Evolutionary conservation across 2,888 invertebrate genomes (phyloP).

Genomic region (Gymnoscelis rufifasciata): DNA sequence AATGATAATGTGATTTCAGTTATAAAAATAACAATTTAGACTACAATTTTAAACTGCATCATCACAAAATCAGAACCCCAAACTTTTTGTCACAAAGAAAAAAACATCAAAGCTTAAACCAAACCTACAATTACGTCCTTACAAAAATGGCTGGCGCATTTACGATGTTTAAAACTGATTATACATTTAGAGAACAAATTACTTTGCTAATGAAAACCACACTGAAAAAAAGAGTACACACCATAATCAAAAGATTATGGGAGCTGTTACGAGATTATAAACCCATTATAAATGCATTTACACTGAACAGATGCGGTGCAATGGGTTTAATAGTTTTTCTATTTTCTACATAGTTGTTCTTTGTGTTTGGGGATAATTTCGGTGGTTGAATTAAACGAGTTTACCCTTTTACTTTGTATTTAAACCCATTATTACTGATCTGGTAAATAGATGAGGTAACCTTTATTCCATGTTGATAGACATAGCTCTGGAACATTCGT

Average conservation of each 20-base stretch:
- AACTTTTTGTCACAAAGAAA: constrained; percentile 21
- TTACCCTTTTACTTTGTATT: constrained; percentile 10
- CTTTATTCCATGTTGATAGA: too few species aligned
- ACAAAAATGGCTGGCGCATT: constrained; percentile 51
- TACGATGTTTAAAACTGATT: constrained; percentile 54
- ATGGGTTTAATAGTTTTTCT: constrained; percentile 48
- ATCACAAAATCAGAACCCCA: constrained; percentile 8
- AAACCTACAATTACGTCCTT: constrained; percentile 64
- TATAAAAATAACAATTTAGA: neutral
- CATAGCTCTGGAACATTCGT: too few species aligned
- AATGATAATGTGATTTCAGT: neutral
- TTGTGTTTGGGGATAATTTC: constrained; percentile 9
- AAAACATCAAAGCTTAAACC: constrained; percentile 25
- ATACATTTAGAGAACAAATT: constrained; percentile 53
- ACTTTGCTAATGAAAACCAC: constrained; percentile 63
- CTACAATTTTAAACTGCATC: neutral
- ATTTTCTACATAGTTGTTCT: constrained; percentile 27
- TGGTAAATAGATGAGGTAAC: too few species aligned
- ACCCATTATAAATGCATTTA: constrained; percentile 73
- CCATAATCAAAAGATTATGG: constrained; percentile 70
- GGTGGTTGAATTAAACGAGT: constrained; percentile 4
- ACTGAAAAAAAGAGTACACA: constrained; percentile 70
- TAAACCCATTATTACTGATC: neutral
- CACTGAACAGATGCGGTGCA: constrained; percentile 55
- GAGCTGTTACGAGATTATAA: constrained; percentile 57